Percentiles rank a stretch among this genome's conserved stretches.
These are phyloP conservation scores for Melanargia galathea DNA, from an alignment of 2,888 invertebrate species.

Conservation along the genomic window DNA sequence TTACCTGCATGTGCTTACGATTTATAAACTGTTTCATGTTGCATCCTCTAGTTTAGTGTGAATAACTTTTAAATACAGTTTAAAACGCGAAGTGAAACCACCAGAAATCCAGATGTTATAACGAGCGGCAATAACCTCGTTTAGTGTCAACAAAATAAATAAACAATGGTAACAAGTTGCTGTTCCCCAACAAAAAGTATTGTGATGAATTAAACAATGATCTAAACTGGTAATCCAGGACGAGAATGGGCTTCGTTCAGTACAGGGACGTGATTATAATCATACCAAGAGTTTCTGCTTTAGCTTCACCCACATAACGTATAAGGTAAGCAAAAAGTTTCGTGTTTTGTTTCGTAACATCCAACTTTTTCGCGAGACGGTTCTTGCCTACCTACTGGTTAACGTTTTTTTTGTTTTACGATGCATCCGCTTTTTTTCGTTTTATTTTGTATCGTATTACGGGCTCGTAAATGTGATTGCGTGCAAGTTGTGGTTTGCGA, in stretches of 20 bases:
- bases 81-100: slow-evolving; percentile 65
- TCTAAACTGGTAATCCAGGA: slow-evolving; percentile 69
- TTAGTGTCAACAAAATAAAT: slow-evolving; percentile 77
- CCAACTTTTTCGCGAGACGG: slow-evolving; percentile 50
- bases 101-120: slow-evolving; percentile 67
- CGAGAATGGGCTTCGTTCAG: slow-evolving; percentile 70
- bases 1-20: slow-evolving; percentile 63
- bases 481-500: slow-evolving; percentile 33
- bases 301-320: slow-evolving; percentile 78
- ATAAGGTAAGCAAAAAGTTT: slow-evolving; percentile 79
- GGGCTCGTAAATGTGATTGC: slow-evolving; percentile 8
- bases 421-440: slow-evolving; percentile 33
- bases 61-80: slow-evolving; percentile 44
- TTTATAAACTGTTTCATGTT: slow-evolving; percentile 48
- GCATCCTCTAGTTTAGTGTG: slow-evolving; percentile 28
- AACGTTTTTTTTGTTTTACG: slow-evolving; percentile 35
- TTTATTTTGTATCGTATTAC: slow-evolving; percentile 30
- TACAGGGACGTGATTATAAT: slow-evolving; percentile 65
- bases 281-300: slow-evolving; percentile 56
- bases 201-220: slow-evolving; percentile 76
- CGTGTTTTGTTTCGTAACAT: slow-evolving; percentile 74
- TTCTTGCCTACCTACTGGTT: neutral
- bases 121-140: slow-evolving; percentile 70
- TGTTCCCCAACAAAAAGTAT: slow-evolving; percentile 56
- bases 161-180: slow-evolving; percentile 74